These are phyloP conservation scores for Myotis davidii DNA, from an alignment of 2,113 vertebrate genomes.

Conservation along the genomic window DNA sequence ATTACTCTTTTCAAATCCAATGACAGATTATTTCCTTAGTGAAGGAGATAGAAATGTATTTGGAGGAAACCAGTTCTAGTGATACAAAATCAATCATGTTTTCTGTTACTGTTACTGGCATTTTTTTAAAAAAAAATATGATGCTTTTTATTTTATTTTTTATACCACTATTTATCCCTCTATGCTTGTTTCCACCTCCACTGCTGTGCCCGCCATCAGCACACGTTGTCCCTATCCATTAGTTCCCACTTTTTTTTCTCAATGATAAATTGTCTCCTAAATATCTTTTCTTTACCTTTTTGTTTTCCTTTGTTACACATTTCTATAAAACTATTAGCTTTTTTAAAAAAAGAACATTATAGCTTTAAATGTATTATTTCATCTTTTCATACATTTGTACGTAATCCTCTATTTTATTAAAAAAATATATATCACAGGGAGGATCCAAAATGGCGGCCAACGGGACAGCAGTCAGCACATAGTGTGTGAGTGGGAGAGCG, in stretches of 20 bases:
- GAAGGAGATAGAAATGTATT: background rate
- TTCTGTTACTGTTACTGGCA: background rate
- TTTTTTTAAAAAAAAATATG: background rate
- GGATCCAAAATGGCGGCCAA: too few relatives aligned
- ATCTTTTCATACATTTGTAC: background rate
- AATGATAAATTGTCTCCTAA: background rate
- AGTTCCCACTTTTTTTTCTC: too few relatives aligned
- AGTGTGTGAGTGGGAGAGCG: too few relatives aligned
- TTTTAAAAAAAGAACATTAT: background rate
- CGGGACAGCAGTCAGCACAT: too few relatives aligned
- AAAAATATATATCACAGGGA: background rate
- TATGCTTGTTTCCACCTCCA: too few relatives aligned
- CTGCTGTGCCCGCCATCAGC: too few relatives aligned
- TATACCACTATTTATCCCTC: too few relatives aligned
- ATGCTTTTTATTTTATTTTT: background rate
- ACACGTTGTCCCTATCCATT: too few relatives aligned
- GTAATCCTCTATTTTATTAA: background rate
- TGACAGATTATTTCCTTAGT: background rate
- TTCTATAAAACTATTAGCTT: background rate
- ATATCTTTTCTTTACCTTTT: background rate
- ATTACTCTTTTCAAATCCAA: background rate
- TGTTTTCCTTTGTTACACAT: background rate
- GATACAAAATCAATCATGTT: background rate
- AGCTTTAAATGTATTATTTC: background rate
- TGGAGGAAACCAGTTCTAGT: background rate